phyloP scores from a whole-genome alignment of 2,797 vertebrate genomes.

The Eleutherodactylus coqui region DNA sequence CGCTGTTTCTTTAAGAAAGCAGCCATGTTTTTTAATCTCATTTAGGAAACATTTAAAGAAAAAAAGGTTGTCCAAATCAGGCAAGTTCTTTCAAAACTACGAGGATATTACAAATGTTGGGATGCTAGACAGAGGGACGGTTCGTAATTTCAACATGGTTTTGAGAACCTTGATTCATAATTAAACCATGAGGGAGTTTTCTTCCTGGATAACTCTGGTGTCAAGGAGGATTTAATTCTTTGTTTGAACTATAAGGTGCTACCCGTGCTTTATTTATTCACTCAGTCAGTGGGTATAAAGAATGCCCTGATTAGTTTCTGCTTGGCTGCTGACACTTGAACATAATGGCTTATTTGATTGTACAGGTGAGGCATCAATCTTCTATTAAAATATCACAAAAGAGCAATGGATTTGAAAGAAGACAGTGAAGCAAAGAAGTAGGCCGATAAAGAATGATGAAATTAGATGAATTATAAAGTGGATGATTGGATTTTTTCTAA shows the following conservation, averaged over 20 bases:
- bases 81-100: background rate
- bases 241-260: background rate
- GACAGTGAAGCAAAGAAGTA: slow-evolving; percentile 21
- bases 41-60: too few species aligned
- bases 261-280: background rate
- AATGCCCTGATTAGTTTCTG: slow-evolving; percentile 11
- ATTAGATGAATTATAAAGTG: slow-evolving; percentile 56
- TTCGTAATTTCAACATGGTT: background rate
- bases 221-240: background rate
- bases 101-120: background rate
- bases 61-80: too few species aligned
- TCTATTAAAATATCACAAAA: slow-evolving; percentile 47
- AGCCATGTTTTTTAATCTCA: too few species aligned
- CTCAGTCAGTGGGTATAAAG: background rate
- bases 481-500: slow-evolving; percentile 55
- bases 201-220: background rate
- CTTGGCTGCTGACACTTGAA: slow-evolving; percentile 12
- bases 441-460: slow-evolving; percentile 47
- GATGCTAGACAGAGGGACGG: background rate
- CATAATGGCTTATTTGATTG: slow-evolving; percentile 38
- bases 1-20: too few species aligned
- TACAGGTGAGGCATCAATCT: slow-evolving; percentile 41
- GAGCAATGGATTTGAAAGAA: slow-evolving; percentile 34
- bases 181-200: background rate
- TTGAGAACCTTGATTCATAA: background rate